These are phyloP conservation scores for Halesus radiatus DNA, from an alignment of 1,140 invertebrate genomes.

Conservation along the genomic window DNA sequence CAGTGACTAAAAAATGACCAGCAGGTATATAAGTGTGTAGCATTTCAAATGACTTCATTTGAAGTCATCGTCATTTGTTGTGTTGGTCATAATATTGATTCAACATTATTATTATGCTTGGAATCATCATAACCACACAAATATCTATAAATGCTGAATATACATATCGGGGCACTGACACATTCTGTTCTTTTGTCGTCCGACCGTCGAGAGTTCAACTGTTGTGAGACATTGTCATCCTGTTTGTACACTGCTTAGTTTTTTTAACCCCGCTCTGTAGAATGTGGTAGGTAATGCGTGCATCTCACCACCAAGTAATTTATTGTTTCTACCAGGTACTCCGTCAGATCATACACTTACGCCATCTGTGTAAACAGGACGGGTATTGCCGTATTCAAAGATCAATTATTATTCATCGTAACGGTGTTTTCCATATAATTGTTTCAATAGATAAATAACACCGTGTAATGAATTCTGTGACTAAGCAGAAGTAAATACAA, in stretches of 20 bases:
- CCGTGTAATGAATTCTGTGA: too few relatives aligned
- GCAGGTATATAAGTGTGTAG: too few relatives aligned
- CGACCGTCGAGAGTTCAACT: background rate
- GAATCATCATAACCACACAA: too few relatives aligned
- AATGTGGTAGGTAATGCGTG: background rate
- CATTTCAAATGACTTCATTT: too few relatives aligned
- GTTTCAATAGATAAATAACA: background rate
- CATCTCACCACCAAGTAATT: background rate
- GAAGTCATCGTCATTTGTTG: too few relatives aligned
- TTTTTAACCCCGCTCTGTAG: background rate
- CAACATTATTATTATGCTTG: too few relatives aligned
- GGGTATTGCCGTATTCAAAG: background rate
- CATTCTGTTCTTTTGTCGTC: background rate
- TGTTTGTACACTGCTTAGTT: background rate
- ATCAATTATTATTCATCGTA: background rate
- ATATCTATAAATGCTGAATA: too few relatives aligned
- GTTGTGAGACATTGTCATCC: background rate
- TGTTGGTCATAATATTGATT: too few relatives aligned
- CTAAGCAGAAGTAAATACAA: too few relatives aligned
- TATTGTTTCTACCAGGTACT: background rate
- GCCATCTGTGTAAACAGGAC: background rate
- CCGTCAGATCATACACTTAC: background rate
- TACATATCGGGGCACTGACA: too few relatives aligned
- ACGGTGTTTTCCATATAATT: background rate
- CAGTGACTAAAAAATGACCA: too few relatives aligned